Evolutionary conservation across 2,113 vertebrate genomes (phyloP).

Genomic region (Okapia johnstoni): DNA sequence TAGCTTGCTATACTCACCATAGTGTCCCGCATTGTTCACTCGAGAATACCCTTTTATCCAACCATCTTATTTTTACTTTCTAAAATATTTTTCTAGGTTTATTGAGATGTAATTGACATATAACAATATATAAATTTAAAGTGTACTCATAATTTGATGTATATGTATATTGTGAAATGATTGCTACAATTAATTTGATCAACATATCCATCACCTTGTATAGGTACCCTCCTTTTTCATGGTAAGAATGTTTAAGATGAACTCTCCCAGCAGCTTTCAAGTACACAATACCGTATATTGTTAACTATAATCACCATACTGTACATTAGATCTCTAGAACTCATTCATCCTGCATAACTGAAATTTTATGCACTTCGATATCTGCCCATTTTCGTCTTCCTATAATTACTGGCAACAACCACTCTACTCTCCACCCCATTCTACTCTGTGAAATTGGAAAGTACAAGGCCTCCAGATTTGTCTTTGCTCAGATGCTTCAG

Average conservation of each 20-base stretch:
- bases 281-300: not conserved
- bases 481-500: not conserved
- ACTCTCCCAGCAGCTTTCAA: not conserved
- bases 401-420: not conserved
- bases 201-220: not conserved
- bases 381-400: not conserved
- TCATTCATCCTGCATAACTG: not conserved
- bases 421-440: not conserved
- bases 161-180: not conserved
- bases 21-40: not conserved
- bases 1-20: not conserved
- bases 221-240: not conserved
- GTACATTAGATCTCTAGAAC: not conserved
- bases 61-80: not conserved
- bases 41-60: not conserved
- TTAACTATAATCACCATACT: not conserved
- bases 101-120: not conserved
- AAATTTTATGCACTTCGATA: not conserved
- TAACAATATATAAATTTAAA: not conserved
- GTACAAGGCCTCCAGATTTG: not conserved
- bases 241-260: not conserved
- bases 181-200: not conserved
- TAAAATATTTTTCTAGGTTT: not conserved
- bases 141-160: not conserved
- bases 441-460: not conserved